Evolutionary conservation across 2,888 invertebrate species (phyloP).

Genomic region (Chrysomela aeneicollis): DNA sequence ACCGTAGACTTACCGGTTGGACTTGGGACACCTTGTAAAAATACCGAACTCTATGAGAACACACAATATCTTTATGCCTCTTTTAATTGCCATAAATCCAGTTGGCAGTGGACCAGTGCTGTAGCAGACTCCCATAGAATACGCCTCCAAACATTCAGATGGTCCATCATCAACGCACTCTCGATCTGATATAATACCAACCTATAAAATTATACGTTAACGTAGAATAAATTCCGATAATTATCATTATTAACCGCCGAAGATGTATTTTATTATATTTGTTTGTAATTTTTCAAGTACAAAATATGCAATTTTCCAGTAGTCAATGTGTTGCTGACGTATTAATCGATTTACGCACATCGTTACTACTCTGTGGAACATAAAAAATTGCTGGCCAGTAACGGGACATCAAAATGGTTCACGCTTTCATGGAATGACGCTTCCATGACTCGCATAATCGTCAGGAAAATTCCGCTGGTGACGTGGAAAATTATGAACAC

Average conservation of each 20-base stretch:
- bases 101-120: slow-evolving; percentile 48
- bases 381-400: neutral
- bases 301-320: slow-evolving; percentile 64
- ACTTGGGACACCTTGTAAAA: no score
- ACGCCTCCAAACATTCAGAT: slow-evolving; percentile 43
- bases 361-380: slow-evolving; percentile 6
- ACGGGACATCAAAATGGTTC: neutral
- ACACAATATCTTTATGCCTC: slow-evolving; percentile 51
- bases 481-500: neutral
- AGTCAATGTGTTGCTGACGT: slow-evolving; percentile 59
- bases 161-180: slow-evolving; percentile 50
- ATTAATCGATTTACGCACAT: slow-evolving; percentile 55
- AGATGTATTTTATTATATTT: slow-evolving; percentile 63
- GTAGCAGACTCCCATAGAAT: slow-evolving; percentile 32
- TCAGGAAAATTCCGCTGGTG: neutral
- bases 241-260: slow-evolving; percentile 62
- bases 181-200: slow-evolving; percentile 55
- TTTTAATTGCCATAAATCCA: slow-evolving; percentile 56
- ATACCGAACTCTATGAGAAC: slow-evolving; percentile 25
- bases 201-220: slow-evolving; percentile 60
- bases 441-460: neutral
- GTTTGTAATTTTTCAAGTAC: slow-evolving; percentile 62
- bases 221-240: slow-evolving; percentile 62
- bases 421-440: neutral
- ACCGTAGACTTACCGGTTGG: no score